These are phyloP conservation scores for Uropetala carovei DNA, from an alignment of 2,888 invertebrate species.

Conservation along the genomic window DNA sequence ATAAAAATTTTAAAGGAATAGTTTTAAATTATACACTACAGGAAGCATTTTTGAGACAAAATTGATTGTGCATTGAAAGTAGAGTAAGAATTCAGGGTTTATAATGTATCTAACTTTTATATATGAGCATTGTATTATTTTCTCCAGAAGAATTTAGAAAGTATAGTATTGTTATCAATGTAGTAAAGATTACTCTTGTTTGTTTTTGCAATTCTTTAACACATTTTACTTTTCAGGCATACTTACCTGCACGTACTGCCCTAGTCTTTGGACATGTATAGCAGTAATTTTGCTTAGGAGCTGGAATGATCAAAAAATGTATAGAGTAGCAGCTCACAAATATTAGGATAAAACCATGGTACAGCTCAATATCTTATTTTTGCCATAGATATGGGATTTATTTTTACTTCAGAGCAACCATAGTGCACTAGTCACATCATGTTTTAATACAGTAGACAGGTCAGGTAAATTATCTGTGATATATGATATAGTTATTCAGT, in stretches of 20 bases:
- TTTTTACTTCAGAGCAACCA: neutral
- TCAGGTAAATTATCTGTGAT: constrained; percentile 24
- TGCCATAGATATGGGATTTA: neutral
- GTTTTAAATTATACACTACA: no score
- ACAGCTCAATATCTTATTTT: neutral
- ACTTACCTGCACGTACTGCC: constrained; percentile 85
- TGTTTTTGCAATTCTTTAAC: constrained; percentile 56
- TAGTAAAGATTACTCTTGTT: no score
- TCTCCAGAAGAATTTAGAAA: no score
- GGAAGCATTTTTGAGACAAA: no score
- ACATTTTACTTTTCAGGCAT: constrained; percentile 79
- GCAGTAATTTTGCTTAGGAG: neutral
- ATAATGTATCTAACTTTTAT: no score
- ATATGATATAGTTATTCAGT: neutral
- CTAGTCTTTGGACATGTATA: constrained; percentile 78
- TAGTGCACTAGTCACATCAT: neutral
- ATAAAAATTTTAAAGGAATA: no score
- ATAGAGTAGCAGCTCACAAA: neutral
- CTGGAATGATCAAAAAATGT: neutral
- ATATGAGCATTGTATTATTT: no score
- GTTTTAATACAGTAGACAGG: neutral
- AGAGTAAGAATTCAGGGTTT: no score
- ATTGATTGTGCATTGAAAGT: no score
- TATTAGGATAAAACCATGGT: neutral
- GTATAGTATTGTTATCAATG: no score